Evolutionary conservation across 2,888 invertebrate species (phyloP), one percentile per base, ranked within the genome.

Genomic region (Melieria crassipennis): DNA sequence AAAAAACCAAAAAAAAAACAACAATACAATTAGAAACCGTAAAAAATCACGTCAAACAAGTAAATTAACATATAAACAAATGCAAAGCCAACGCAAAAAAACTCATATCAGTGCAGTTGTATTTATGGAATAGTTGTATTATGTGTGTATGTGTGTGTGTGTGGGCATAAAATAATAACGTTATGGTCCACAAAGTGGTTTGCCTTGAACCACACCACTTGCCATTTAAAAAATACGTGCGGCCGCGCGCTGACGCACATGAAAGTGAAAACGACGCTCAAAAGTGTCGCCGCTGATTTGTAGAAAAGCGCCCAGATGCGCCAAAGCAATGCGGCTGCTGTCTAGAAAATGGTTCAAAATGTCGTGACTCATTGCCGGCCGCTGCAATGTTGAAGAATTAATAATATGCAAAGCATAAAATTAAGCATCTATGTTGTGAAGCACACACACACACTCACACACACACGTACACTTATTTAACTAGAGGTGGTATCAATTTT

Each of bases 151-250:
- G 11, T 7, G 13, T 5, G 11, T 52, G 10, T 52, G 11, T n/a
- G 9, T 7, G 13, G 52, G 11, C 52, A 52, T n/a, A 9, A 52
- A n/a, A 52, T 4, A 7, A 9, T 52, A 52, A 52, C 11, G 52
- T 52, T n/a, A 52, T n/a, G 52, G 52, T 10, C 4, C 11, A 52
- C 6, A 52, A 52, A 52, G 52, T 52, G 52, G 52, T 52, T 52
- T 52, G 5, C 52, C 52, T 52, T 52, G 52, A 52, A 52, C 52
- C 52, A 52, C 52, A 52, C 52, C 52, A 13, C n/a, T 52, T 52
- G 52, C n/a, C 52, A 52, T 52, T 52, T 52, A 52, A 4, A 52
- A 52, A 52, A 6, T 1, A 9, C 52, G 9, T n/a, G 5, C 13
- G 6, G 13, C 5, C 11, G 13, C 6, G n/a, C 13, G 13, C 13